These are phyloP conservation scores for Junco hyemalis DNA, from an alignment of 2,113 vertebrate genomes.

Conservation along the genomic window DNA sequence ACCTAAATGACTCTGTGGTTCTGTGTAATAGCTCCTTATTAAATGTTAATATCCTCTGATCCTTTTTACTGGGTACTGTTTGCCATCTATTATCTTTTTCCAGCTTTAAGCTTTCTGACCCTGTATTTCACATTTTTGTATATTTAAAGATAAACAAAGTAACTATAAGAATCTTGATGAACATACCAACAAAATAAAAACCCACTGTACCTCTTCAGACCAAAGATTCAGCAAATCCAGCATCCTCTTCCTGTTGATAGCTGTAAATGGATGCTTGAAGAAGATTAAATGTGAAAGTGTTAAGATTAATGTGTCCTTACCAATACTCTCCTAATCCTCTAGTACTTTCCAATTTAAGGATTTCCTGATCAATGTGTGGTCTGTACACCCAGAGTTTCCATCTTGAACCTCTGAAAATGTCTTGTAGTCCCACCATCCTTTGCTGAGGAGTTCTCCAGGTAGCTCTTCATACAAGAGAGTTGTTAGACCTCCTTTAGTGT, in stretches of 20 bases:
- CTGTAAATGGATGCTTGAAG: not conserved
- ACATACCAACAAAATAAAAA: not conserved
- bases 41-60: slow-evolving; percentile 2
- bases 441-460: not conserved
- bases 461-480: not conserved
- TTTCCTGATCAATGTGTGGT: not conserved
- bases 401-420: not conserved
- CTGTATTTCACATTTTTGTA: not conserved
- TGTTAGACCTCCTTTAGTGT: not conserved
- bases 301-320: not conserved
- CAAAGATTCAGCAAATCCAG: not conserved
- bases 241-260: not conserved
- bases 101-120: not conserved
- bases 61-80: not conserved
- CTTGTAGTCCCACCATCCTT: not conserved
- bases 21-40: not conserved
- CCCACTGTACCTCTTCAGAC: not conserved
- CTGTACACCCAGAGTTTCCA: not conserved
- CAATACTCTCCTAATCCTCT: not conserved
- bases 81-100: not conserved
- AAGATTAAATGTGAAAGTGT: not conserved
- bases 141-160: not conserved
- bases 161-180: fast-evolving
- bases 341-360: not conserved
- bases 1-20: not conserved